These are phyloP conservation scores for Gallirallus australis DNA, from an alignment of 2,797 vertebrate genomes.

Conservation along the genomic window DNA sequence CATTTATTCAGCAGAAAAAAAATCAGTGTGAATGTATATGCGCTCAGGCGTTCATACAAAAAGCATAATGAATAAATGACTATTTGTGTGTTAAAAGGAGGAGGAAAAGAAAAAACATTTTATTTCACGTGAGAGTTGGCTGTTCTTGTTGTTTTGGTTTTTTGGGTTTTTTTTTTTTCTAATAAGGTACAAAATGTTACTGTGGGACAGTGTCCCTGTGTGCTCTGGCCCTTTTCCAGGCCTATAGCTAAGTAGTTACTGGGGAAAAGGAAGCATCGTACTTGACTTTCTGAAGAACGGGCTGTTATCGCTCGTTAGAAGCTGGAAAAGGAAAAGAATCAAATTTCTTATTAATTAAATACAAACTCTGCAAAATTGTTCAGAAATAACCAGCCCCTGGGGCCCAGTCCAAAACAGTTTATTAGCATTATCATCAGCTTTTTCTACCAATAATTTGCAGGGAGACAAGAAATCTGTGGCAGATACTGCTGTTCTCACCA, in stretches of 20 bases:
- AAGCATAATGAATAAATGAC: background rate
- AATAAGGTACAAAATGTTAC: constrained; percentile 60
- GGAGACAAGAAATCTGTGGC: background rate
- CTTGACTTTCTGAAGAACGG: constrained; percentile 41
- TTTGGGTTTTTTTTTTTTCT: background rate
- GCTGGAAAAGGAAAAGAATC: constrained; percentile 23
- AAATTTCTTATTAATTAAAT: constrained; percentile 34
- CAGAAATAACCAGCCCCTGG: background rate
- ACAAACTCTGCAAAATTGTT: constrained; percentile 1
- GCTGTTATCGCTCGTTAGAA: background rate
- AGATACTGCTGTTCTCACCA: background rate
- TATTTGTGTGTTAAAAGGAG: background rate
- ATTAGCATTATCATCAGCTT: background rate
- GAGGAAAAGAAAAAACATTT: background rate
- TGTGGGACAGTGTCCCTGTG: constrained; percentile 19
- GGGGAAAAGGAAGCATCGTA: background rate
- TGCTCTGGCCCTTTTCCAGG: constrained; percentile 52
- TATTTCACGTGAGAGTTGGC: background rate
- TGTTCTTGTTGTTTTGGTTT: background rate
- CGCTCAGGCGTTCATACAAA: background rate
- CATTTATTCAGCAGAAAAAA: background rate
- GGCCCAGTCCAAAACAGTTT: background rate
- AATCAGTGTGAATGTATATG: background rate
- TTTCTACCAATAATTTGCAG: background rate
- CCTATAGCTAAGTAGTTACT: background rate